A percentile compares a stretch with the other conserved stretches of the same genome.
Evolutionary conservation across 2,888 invertebrate genomes (phyloP).

Genomic region (Chromoteleia sp.): DNA sequence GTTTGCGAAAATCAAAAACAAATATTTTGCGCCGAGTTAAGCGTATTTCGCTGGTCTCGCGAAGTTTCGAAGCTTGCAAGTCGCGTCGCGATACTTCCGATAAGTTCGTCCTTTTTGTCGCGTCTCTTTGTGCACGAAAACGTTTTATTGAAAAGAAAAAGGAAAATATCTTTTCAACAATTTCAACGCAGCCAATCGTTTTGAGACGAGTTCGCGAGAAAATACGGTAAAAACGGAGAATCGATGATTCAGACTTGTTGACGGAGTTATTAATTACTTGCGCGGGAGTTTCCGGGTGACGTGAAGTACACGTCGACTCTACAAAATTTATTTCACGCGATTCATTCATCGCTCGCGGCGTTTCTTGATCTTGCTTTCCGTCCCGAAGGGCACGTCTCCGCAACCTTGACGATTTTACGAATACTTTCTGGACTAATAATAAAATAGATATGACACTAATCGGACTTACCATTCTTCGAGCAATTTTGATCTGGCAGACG

Average conservation of each 20-base stretch:
- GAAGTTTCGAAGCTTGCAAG: too few species aligned
- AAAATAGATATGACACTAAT: slow-evolving; percentile 7
- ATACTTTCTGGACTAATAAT: not conserved
- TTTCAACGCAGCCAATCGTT: not conserved
- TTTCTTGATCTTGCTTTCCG: slow-evolving; percentile 43
- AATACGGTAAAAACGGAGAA: not conserved
- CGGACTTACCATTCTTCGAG: not conserved
- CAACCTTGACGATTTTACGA: slow-evolving; percentile 31
- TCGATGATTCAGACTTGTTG: slow-evolving; percentile 51
- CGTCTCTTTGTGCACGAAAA: too few species aligned
- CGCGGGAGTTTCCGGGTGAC: slow-evolving; percentile 45
- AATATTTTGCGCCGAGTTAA: too few species aligned
- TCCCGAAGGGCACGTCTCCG: slow-evolving; percentile 13
- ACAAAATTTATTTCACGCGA: slow-evolving; percentile 54
- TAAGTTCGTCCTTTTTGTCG: too few species aligned
- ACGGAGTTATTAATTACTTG: slow-evolving; percentile 52
- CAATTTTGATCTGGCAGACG: not conserved
- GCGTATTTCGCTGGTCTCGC: too few species aligned
- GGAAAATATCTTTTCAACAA: too few species aligned
- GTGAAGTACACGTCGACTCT: slow-evolving; percentile 27
- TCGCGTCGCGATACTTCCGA: too few species aligned
- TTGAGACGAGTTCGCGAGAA: too few species aligned
- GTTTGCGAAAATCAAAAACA: too few species aligned
- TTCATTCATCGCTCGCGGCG: slow-evolving; percentile 54
- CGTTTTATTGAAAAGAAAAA: too few species aligned